Evolutionary conservation across 1,140 invertebrate genomes (phyloP), one percentile per base, ranked within the genome.

Genomic region (Eriocheir sinensis): DNA sequence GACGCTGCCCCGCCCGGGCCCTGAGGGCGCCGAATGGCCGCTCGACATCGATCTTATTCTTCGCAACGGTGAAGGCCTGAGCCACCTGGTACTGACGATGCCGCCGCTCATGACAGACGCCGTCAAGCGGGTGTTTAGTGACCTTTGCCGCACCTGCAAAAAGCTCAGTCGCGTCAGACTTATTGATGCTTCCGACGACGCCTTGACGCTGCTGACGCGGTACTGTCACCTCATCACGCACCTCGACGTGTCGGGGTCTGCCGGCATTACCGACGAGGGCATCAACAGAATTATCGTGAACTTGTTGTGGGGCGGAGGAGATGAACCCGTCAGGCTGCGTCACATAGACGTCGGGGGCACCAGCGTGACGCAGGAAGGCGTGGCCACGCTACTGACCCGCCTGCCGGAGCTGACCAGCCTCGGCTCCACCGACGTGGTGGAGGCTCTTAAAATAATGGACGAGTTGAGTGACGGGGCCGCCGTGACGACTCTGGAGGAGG

Each of bases 321-420:
- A 94, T 36, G 90, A 80, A 15, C 93, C 93, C 17, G 89, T 95
- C 17, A 44, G 89, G n/a, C 48, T 96, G 36, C 90, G 89, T 21
- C 83, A 95, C 32, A 44, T 96, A n/a, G 95, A 96, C 90, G 86
- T 96, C 30, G 95, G 93, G 6, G 93, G 86, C 17, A 96, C 95
- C 27, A 96, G 95, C 90, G 95, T 96, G 30, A 96, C 95, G 27
- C 88, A 95, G 12, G 95, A 96, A 36, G 95, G 95, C 2, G 93
- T 95, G 17, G 36, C 48, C 15, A 81, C 93, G 9, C 85, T 96
- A n/a, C 80, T 96, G 15, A 89, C 79, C 32, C 90, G 95, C 30
- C 38, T 96, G 32, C 94, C 95, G 30, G 60, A 88, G 41, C 90
- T 96, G 9, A 95, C 89, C 40, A 95, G 94, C 34, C 93, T 95